Conservation (phyloP, 1,140 invertebrate genomes). For the Capitella teleta region DNA sequence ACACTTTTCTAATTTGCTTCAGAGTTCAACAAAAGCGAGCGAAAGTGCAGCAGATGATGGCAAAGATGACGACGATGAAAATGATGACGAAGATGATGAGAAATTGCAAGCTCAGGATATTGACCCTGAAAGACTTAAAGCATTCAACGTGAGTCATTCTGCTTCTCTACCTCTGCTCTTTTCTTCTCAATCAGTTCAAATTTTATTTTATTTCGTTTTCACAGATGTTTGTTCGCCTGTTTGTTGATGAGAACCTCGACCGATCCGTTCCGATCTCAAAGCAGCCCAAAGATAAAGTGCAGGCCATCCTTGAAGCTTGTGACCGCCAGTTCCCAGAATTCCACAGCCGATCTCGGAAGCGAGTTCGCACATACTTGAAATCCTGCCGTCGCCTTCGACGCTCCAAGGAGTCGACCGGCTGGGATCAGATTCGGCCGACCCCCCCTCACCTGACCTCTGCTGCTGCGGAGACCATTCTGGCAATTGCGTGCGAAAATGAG, state of each 20-base stretch:
- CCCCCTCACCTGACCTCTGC: constrained; percentile 91
- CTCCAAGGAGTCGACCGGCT: constrained; percentile 58
- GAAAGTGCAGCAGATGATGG: constrained; percentile 74
- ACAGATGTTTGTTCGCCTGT: constrained; percentile 93
- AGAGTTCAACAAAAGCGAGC: constrained; percentile 48
- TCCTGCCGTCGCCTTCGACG: constrained; percentile 88
- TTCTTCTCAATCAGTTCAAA: neutral
- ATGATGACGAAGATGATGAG: constrained; percentile 80
- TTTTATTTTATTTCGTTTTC: constrained; percentile 5
- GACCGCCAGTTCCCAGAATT: constrained; percentile 93
- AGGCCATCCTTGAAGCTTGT: constrained; percentile 93
- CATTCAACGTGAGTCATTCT: constrained; percentile 76
- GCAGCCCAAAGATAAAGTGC: constrained; percentile 94
- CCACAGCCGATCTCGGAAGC: constrained; percentile 80
- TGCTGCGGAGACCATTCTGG: constrained; percentile 88
- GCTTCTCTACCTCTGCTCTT: neutral
- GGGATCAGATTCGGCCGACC: constrained; percentile 77
- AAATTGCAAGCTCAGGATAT: constrained; percentile 69
- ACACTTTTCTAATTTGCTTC: too few relatives aligned
- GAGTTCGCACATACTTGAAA: constrained; percentile 90
- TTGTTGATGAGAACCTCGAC: constrained; percentile 93
- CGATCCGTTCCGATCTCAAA: constrained; percentile 93
- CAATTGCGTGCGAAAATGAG: constrained; percentile 91
- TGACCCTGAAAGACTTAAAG: constrained; percentile 89
- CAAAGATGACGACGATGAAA: constrained; percentile 59